These are phyloP conservation scores for Trisateles emortualis DNA, from an alignment of 2,888 invertebrate species.

Conservation along the genomic window DNA sequence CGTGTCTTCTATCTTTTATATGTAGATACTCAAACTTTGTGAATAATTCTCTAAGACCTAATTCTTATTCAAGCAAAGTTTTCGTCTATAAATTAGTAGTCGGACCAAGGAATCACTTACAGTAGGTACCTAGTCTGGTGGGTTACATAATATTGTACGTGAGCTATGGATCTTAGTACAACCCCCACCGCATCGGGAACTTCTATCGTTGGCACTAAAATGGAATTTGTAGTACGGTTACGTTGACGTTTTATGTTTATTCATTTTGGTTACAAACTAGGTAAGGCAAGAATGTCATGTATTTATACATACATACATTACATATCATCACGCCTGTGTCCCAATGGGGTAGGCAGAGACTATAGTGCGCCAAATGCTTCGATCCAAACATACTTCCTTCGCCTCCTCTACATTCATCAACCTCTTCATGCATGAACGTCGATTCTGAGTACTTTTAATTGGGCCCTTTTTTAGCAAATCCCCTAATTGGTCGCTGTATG, in stretches of 20 bases:
- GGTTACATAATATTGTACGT: constrained; percentile 16
- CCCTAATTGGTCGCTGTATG: too few relatives aligned
- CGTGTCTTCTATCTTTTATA: background rate
- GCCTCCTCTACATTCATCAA: too few relatives aligned
- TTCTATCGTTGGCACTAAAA: constrained; percentile 19
- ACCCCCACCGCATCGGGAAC: constrained; percentile 1
- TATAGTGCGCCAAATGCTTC: too few relatives aligned
- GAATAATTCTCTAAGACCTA: background rate
- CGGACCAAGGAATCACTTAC: constrained; percentile 7
- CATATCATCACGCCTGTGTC: too few relatives aligned
- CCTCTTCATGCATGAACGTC: too few relatives aligned
- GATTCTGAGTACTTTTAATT: too few relatives aligned
- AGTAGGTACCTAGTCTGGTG: constrained; percentile 6
- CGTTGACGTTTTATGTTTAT: constrained; percentile 10
- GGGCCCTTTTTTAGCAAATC: too few relatives aligned
- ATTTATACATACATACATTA: too few relatives aligned
- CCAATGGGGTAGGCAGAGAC: too few relatives aligned
- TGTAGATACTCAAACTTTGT: background rate
- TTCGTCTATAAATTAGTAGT: constrained; percentile 2
- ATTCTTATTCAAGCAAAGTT: background rate
- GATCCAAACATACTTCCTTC: too few relatives aligned
- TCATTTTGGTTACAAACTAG: too few relatives aligned
- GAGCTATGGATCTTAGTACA: constrained; percentile 9
- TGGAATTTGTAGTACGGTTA: constrained; percentile 19
- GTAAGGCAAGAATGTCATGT: too few relatives aligned